Evolutionary conservation across 2,113 vertebrate genomes (phyloP).

Genomic region (Perognathus longimembris): DNA sequence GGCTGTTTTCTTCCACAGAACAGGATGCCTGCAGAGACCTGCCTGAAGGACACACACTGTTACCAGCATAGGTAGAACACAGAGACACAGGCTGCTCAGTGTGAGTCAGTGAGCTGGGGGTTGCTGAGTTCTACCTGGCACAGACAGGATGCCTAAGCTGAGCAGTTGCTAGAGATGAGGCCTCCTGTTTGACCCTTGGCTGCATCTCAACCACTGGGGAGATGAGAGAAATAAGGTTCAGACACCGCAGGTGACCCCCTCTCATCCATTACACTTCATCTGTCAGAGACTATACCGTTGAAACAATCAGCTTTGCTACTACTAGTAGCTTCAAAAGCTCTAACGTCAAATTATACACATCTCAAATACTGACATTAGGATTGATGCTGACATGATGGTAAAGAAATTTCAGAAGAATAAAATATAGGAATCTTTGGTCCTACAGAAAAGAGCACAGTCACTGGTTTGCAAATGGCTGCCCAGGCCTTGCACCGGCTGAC

Average conservation of each 20-base stretch:
- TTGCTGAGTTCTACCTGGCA: not conserved
- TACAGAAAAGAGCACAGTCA: not conserved
- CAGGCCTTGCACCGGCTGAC: not conserved
- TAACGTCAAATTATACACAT: not conserved
- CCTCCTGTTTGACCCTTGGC: not conserved
- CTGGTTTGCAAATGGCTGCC: not conserved
- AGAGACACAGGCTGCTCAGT: not conserved
- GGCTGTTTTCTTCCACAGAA: not conserved
- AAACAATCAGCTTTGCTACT: not conserved
- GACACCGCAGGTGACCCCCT: not conserved
- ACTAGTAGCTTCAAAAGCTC: not conserved
- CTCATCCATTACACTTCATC: not conserved
- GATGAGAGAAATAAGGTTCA: accelerated
- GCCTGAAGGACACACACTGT: not conserved
- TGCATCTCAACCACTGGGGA: not conserved
- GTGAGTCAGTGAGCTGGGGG: no score
- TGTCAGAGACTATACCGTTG: not conserved
- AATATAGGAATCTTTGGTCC: not conserved
- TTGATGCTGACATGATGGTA: not conserved
- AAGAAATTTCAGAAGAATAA: not conserved
- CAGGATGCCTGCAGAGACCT: not conserved
- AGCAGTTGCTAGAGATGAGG: not conserved
- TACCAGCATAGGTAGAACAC: accelerated
- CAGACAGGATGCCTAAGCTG: no score
- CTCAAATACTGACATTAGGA: not conserved